Evolutionary conservation across 2,113 vertebrate genomes (phyloP), one percentile per base, ranked within the genome.

Genomic region (Oenanthe melanoleuca): DNA sequence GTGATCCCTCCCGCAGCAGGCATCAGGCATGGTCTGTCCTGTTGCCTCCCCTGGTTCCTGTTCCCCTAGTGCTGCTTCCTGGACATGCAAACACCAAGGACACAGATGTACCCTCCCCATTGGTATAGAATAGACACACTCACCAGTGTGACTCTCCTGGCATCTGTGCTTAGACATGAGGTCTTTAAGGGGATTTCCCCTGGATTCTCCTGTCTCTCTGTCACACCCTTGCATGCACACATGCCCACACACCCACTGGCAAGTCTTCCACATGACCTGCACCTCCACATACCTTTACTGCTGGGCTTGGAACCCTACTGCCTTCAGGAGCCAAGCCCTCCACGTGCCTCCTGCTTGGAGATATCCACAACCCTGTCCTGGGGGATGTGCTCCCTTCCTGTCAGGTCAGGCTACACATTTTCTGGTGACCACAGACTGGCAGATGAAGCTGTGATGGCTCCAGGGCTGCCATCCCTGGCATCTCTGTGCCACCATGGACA

Each of bases 361-460:
- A 20, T 9, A 71, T 13, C 5, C 17, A 47, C 23, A 42, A 5
- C 4, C 10, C 1, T 3, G 0, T 19, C 7, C 24, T 42, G 14
- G 29, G 3, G 9, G 3, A 2, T 9, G 29, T 2, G 0, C 1
- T 11, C 8, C 0, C 3, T 55, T 20, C 19, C 20, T 0, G 0
- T 21, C 23, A 38, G 5, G 14, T 20, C 4, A 8, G 24, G 44
- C 14, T 38, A 10, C 33, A 33, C 3, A 3, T 61, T 66, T 8
- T 0, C 31, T 38, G 13, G 10, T 33, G 37, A 25, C 21, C 56
- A 47, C 21, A 49, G 14, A 20, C 8, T 3, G 1, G 18, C 9
- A 31, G 34, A 33, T 0, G 1, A 18, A 64, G 7, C 1, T 7
- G 0, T 4, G 1, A 9, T 52, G 8, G 23, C 5, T 73, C 8